These are phyloP conservation scores for Thalassophryne amazonica DNA, from an alignment of 2,797 vertebrate genomes.

Conservation along the genomic window DNA sequence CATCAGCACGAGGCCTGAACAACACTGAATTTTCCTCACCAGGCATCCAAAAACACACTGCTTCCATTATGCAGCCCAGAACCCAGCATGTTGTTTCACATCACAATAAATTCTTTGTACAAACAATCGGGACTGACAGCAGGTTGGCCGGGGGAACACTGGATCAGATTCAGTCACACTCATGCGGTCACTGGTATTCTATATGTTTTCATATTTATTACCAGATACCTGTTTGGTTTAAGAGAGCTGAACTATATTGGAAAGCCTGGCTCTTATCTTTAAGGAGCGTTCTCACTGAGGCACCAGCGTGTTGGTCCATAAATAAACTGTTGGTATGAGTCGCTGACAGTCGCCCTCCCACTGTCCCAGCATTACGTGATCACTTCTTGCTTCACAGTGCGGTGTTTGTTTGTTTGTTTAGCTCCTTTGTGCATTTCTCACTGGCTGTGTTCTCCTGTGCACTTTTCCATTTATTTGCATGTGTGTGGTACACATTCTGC, in stretches of 20 bases:
- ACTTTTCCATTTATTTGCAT: slow-evolving; percentile 50
- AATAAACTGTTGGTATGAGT: slow-evolving; percentile 38
- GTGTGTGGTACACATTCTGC: slow-evolving; percentile 60
- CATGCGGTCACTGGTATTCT: neutral
- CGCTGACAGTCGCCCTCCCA: slow-evolving; percentile 36
- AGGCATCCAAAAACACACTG: slow-evolving; percentile 73
- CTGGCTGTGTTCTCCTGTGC: slow-evolving; percentile 43
- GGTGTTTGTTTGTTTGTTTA: slow-evolving; percentile 54
- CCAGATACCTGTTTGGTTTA: slow-evolving; percentile 7
- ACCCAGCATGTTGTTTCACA: slow-evolving; percentile 56
- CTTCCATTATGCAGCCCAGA: slow-evolving; percentile 66
- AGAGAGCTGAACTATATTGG: neutral
- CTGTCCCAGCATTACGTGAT: slow-evolving; percentile 31
- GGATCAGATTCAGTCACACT: slow-evolving; percentile 10
- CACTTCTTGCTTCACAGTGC: slow-evolving; percentile 38
- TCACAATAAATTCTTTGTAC: slow-evolving; percentile 70
- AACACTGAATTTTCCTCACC: slow-evolving; percentile 68
- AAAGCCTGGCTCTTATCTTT: slow-evolving; percentile 5
- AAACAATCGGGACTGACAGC: slow-evolving; percentile 30
- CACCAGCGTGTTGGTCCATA: slow-evolving; percentile 14
- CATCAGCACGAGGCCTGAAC: slow-evolving; percentile 64
- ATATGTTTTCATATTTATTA: slow-evolving; percentile 2
- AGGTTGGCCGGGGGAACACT: slow-evolving; percentile 42
- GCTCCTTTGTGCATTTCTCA: slow-evolving; percentile 55
- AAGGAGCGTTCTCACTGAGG: slow-evolving; percentile 12